These are phyloP conservation scores for Rhinoraja longicauda DNA, from an alignment of 2,797 vertebrate genomes.

Conservation along the genomic window DNA sequence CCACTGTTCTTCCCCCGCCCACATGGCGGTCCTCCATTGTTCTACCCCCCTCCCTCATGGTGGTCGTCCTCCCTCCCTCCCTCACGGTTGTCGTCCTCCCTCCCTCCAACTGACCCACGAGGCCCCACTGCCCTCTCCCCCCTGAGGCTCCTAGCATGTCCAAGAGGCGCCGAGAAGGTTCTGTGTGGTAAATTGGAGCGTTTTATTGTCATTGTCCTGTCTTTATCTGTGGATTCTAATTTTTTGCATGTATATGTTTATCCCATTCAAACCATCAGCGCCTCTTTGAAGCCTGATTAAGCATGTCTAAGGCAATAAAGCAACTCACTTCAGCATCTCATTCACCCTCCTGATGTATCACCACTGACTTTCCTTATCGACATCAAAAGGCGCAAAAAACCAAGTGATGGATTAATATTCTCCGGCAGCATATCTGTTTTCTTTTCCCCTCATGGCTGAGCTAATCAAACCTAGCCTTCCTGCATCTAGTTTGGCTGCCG, in stretches of 20 bases:
- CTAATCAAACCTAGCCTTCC: not conserved
- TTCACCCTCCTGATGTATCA: not conserved
- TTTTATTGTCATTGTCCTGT: not conserved
- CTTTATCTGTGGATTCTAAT: not conserved
- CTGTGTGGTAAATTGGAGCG: constrained; percentile 21
- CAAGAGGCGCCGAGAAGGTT: not conserved
- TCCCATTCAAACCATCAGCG: not conserved
- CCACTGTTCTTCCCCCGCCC: too few relatives aligned
- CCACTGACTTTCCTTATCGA: not conserved
- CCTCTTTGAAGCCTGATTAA: not conserved
- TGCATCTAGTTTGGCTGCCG: not conserved
- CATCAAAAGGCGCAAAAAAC: not conserved
- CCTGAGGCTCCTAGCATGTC: too few relatives aligned
- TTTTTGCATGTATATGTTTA: constrained; percentile 16
- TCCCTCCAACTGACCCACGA: too few relatives aligned
- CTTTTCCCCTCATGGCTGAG: not conserved
- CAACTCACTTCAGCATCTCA: not conserved
- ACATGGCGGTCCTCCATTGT: too few relatives aligned
- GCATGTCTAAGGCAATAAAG: not conserved
- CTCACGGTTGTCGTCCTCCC: too few relatives aligned
- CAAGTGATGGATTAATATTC: not conserved
- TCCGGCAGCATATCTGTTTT: not conserved
- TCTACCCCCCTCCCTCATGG: too few relatives aligned
- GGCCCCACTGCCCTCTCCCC: too few relatives aligned
- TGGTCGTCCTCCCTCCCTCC: too few relatives aligned